Percentiles rank a stretch among this genome's conserved stretches.
Conservation (phyloP, 2,797 vertebrate species). For the Hippoglossus hippoglossus region DNA sequence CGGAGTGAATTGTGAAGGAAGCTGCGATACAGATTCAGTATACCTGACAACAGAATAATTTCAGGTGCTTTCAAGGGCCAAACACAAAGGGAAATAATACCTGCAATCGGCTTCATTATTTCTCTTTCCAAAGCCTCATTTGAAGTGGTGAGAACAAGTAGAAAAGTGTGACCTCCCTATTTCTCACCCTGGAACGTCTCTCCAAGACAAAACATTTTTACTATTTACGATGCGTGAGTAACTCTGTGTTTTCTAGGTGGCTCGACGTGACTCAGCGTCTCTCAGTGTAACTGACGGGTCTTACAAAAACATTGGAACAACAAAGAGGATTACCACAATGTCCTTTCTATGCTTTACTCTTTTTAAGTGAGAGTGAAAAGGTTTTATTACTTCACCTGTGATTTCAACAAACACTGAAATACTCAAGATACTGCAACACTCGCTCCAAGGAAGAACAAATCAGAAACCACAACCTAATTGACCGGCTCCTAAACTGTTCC, state of each 20-base stretch:
- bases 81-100: slow-evolving; percentile 26
- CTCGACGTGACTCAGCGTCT: slow-evolving; percentile 30
- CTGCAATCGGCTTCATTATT: slow-evolving; percentile 4
- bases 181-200: slow-evolving; percentile 11
- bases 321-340: slow-evolving; percentile 14
- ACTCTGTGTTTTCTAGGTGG: slow-evolving; percentile 18
- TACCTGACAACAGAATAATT: neutral
- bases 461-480: too few species aligned
- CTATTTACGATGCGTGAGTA: slow-evolving; percentile 23
- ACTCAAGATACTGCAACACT: too few species aligned
- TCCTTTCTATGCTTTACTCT: neutral
- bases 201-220: slow-evolving; percentile 13
- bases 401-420: too few species aligned
- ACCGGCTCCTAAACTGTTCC: too few species aligned
- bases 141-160: slow-evolving; percentile 6
- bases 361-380: neutral
- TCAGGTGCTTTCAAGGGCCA: slow-evolving; percentile 24
- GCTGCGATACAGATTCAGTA: slow-evolving; percentile 20
- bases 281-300: slow-evolving; percentile 4
- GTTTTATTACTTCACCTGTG: too few species aligned
- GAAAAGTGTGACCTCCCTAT: slow-evolving; percentile 13
- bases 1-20: slow-evolving; percentile 3
- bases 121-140: neutral
- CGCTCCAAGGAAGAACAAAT: too few species aligned
- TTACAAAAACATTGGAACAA: slow-evolving; percentile 13